Evolutionary conservation across 1,140 invertebrate species (phyloP).

Genomic region (Maniola jurtina): DNA sequence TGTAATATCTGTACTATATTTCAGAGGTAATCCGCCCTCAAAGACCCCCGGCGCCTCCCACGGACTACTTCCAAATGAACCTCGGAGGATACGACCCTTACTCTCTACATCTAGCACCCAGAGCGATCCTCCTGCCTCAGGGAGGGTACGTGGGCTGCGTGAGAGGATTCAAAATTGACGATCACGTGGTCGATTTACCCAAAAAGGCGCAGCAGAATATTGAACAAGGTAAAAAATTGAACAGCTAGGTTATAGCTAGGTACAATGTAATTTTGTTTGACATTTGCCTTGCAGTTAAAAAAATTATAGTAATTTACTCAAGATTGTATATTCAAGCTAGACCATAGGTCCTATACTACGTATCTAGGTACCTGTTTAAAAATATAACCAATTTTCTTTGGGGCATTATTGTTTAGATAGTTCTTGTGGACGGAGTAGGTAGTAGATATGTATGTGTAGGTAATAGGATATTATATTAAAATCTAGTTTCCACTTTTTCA

Average conservation of each 20-base stretch:
- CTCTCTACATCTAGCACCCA: slow-evolving; percentile 83
- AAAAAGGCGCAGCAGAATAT: slow-evolving; percentile 84
- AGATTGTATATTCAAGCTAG: neutral
- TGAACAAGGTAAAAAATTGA: slow-evolving; percentile 80
- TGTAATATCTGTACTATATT: slow-evolving; percentile 5
- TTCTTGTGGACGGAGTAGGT: no score
- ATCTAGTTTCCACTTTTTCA: no score
- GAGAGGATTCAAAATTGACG: slow-evolving; percentile 91
- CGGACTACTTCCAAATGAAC: slow-evolving; percentile 93
- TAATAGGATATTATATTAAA: no score
- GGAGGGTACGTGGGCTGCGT: slow-evolving; percentile 92
- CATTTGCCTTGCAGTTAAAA: no score
- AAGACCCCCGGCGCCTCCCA: slow-evolving; percentile 88
- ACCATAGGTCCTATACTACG: no score
- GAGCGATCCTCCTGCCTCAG: slow-evolving; percentile 80
- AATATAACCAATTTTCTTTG: no score
- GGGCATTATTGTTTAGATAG: no score
- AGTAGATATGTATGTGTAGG: no score
- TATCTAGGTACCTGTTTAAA: no score
- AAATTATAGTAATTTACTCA: no score
- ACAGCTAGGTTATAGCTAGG: no score
- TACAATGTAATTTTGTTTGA: neutral
- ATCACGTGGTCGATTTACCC: slow-evolving; percentile 87
- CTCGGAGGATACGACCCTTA: slow-evolving; percentile 91
- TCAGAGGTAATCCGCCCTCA: slow-evolving; percentile 91